Base-by-base conservation (phyloP, 2,888 invertebrate species). In the Cheilosia vernalis region DNA sequence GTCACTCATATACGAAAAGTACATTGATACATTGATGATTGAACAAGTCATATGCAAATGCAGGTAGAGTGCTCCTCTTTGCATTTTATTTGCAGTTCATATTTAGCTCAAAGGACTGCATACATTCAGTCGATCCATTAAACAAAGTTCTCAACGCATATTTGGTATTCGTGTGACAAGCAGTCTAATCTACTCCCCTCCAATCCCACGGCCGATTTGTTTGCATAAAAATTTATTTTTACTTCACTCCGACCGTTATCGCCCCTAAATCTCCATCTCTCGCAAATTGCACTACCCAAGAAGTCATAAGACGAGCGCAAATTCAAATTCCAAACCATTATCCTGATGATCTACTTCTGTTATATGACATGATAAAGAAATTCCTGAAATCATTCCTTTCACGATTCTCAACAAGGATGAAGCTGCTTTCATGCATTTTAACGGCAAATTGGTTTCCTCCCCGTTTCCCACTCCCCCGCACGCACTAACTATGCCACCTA, bases 401-500 rank as follows among this genome's bases (percentile, higher is more conserved):
- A 19, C 67, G 7, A 15, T 17, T 30, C 44, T 15, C 4, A 2
- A 30, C 1, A 24, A 24, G 66, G 49, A 49, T 61, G 73, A 63
- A 27, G 66, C 44, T 9, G 51, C 47, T 79, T 56, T 74, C 64
- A 76, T 84, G 84, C 84, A 80, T 84, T 84, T 80, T 70, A 84
- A 84, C 70, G 73, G 60, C 74, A 66, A 79, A 84, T 84, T 84
- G 74, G 60, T 60, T 72, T 19, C 10, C 53, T 4, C 33, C 44
- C 58, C 6, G 13, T 9, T 40, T 6, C 49, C 44, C 51, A 2
- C 19, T 49, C 40, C 21, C 37, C n/a, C n/a, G n/a, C 37, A 55
- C 30, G n/a, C n/a, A 49, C 47, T 17, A 70, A 70, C 24, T 27
- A 27, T 49, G 7, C 40, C 63, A 70, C 69, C 47, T 44, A 61